A percentile compares a stretch with the other conserved stretches of the same genome.
Evolutionary conservation across 2,797 vertebrate genomes (phyloP).

Genomic region (Apodemus agrarius): DNA sequence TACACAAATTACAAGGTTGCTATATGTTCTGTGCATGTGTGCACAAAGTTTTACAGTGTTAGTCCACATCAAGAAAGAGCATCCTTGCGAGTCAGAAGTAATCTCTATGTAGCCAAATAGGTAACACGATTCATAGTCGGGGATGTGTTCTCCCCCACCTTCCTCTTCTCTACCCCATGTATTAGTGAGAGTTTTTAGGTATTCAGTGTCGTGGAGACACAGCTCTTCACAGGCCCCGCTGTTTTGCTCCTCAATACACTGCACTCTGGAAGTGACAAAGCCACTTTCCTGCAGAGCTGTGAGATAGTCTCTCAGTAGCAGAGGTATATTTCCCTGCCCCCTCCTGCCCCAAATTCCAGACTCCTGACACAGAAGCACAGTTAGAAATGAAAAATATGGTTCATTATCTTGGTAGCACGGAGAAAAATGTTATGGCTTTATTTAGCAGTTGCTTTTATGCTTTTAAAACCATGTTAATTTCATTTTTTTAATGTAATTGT

Average conservation of each 20-base stretch:
- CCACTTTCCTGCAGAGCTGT: slow-evolving; percentile 59
- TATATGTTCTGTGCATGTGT: fast-evolving
- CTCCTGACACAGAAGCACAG: slow-evolving; percentile 80
- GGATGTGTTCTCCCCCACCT: background rate
- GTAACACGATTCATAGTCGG: background rate
- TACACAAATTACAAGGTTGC: no score
- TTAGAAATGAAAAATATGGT: slow-evolving; percentile 83
- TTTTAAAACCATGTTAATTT: slow-evolving; percentile 85
- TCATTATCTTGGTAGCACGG: slow-evolving; percentile 79
- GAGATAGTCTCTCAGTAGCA: slow-evolving; percentile 29
- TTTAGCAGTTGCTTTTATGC: slow-evolving; percentile 84
- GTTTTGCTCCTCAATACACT: slow-evolving; percentile 14
- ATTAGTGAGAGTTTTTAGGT: background rate
- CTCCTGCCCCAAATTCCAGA: slow-evolving; percentile 77
- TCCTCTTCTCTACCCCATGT: background rate
- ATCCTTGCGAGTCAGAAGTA: background rate
- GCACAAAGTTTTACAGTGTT: background rate
- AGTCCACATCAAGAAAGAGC: background rate
- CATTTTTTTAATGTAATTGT: slow-evolving; percentile 84
- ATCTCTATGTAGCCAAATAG: background rate
- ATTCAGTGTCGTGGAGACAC: background rate
- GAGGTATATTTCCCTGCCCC: slow-evolving; percentile 73
- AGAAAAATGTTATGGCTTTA: slow-evolving; percentile 84
- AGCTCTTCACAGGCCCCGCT: background rate
- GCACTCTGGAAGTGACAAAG: slow-evolving; percentile 70